Evolutionary conservation across 2,113 vertebrate species (phyloP).

Genomic region (Rhineura floridana): DNA sequence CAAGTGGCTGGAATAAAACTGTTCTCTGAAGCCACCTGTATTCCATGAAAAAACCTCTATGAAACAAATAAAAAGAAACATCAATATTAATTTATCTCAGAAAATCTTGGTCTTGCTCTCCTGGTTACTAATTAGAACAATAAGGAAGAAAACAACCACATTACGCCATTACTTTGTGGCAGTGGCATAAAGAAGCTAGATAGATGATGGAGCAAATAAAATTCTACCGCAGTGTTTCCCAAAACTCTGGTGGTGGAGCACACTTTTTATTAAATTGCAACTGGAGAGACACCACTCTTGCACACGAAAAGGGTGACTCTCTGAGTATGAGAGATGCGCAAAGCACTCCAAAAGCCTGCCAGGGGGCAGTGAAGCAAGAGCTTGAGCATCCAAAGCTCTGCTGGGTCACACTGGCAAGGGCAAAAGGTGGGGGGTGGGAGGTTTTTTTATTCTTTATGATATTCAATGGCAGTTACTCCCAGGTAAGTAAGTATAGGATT

Average conservation of each 20-base stretch:
- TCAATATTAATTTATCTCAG: accelerated
- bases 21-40: neutral
- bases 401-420: too few species aligned
- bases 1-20: neutral
- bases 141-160: neutral
- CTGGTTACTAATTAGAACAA: neutral
- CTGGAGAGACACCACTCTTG: neutral
- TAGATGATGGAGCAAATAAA: neutral
- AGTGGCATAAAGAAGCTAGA: neutral
- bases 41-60: neutral
- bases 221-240: neutral
- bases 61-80: neutral
- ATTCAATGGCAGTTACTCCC: too few species aligned
- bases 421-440: too few species aligned
- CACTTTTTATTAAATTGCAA: neutral
- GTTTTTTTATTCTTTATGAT: too few species aligned
- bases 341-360: too few species aligned
- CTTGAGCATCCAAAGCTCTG: too few species aligned
- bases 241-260: neutral
- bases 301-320: neutral
- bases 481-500: too few species aligned
- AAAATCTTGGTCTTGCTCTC: neutral
- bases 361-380: too few species aligned
- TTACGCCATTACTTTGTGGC: too few species aligned
- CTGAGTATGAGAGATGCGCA: neutral